Evolutionary conservation across 1,140 invertebrate genomes (phyloP), one percentile per base, ranked within the genome.

Genomic region (Bombus picipes): DNA sequence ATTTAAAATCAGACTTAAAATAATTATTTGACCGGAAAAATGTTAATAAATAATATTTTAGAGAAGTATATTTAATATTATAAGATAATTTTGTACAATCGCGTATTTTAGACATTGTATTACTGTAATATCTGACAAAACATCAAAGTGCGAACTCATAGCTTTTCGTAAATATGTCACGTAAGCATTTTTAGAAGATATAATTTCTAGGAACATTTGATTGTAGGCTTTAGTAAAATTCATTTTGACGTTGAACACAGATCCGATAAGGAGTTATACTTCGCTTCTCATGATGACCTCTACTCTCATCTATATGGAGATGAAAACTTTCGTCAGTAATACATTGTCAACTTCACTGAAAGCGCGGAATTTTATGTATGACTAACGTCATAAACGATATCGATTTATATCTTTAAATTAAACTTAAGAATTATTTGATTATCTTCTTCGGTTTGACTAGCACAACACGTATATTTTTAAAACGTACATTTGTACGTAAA

Each of bases 261-360:
- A 80, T 78, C 18, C 74, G 78, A 81, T 81, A 89, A 87, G 22
- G 41, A 76, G 34, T 10, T 37, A n/a, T 73, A 72, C 34, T 39
- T 59, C 22, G 25, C 75, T 70, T 57, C 57, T 79, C 22, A 79
- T 47, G 83, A 83, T 89, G 77, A 81, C 59, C 68, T 88, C 34
- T 65, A 43, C 71, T 62, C 81, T 77, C 43, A 22, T 53, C 25
- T 39, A 25, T 39, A 57, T 85, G 15, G 62, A 34, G 75, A 73
- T 66, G 72, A 71, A 79, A 88, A 72, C 25, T 79, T 65, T 57
- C 32, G 59, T 76, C 83, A 90, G 81, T 88, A 62, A 75, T 83
- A 81, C 62, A 57, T 47, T 57, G 39, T 62, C 53, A 68, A 71
- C 57, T 87, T 79, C 43, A 34, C 57, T 22, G 76, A 88, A 66